Base-by-base conservation (phyloP, 1,140 invertebrate species). In the Oryctes rhinoceros region DNA sequence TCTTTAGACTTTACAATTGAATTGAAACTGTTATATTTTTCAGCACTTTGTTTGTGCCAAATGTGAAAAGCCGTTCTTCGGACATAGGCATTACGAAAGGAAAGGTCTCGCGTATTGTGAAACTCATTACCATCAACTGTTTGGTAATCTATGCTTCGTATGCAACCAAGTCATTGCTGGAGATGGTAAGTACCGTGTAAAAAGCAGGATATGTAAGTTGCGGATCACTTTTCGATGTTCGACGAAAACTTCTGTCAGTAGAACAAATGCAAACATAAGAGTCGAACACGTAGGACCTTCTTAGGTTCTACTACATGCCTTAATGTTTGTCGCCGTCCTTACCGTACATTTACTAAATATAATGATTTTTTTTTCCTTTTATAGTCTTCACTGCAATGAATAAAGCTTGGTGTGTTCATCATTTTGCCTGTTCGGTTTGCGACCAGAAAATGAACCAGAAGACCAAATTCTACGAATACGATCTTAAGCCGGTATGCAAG, bases 321-420 rank as follows among this genome's bases (percentile, higher is more conserved):
- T 30, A 30, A 30, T 30, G 2, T 1, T 30, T 30, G 24, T 30
- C 24, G 24, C 0, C 24, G 24, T 30, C 24, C 24, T 30, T 30
- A 30, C 24, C 2, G 24, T 30, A 30, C 24, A 30, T 30, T 30
- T 78, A 35, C 65, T 82, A 53, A 67, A 39, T 76, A 80, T 76
- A 10, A 59, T 79, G 78, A 44, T 78, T 24, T 49, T 77, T 79
- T 53, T 80, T 79, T n/a, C n/a, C 85, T 80, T 80, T 90, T 91
- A n/a, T 88, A 98, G 98, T 99, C 47, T 99, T 99, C 88, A 98
- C 96, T 81, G 98, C 98, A 53, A 89, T 99, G 83, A 99, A 99
- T 88, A 99, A 99, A 90, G 97, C 97, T n/a, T 99, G 98, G 98
- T 99, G 98, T 88, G 95, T 98, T 35, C 95, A 99, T 88, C 99